Percentiles rank a stretch among this genome's conserved stretches.
phyloP scores from a whole-genome alignment of 2,797 vertebrate genomes.

The Xenentodon cancila region DNA sequence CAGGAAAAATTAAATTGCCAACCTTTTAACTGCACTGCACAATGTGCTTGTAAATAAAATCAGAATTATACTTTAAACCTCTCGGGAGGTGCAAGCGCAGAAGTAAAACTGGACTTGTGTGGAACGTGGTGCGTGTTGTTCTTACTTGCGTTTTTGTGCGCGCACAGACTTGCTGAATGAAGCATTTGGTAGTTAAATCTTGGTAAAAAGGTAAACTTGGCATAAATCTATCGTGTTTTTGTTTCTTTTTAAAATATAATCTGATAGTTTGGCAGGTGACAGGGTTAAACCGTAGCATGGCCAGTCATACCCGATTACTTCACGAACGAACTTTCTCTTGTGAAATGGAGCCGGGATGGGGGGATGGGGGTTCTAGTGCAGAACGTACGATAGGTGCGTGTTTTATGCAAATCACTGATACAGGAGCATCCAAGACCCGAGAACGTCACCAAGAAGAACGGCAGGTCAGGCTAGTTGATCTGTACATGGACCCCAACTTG shows the following conservation, averaged over 20 bases:
- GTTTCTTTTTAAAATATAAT: too few species aligned
- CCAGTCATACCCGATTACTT: too few species aligned
- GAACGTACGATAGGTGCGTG: too few species aligned
- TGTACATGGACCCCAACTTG: slow-evolving; percentile 20
- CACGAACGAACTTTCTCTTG: too few species aligned
- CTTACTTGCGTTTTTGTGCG: slow-evolving; percentile 15
- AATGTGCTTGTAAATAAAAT: slow-evolving; percentile 52
- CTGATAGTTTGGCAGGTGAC: too few species aligned
- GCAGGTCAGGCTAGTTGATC: background rate
- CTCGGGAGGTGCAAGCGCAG: slow-evolving; percentile 41
- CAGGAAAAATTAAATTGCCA: slow-evolving; percentile 57
- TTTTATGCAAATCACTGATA: too few species aligned
- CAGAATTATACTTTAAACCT: slow-evolving; percentile 46
- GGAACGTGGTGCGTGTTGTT: slow-evolving; percentile 58
- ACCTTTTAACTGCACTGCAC: slow-evolving; percentile 38
- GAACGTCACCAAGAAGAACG: too few species aligned
- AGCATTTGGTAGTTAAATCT: slow-evolving; percentile 19
- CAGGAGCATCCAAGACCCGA: too few species aligned
- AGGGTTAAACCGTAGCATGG: too few species aligned
- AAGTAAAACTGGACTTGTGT: slow-evolving; percentile 21
- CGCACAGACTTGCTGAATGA: background rate
- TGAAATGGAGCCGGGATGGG: too few species aligned
- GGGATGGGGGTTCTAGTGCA: too few species aligned
- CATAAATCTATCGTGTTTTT: slow-evolving; percentile 9
- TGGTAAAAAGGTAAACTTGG: slow-evolving; percentile 3